Conservation (phyloP, 37 sponge, comb jelly and placozoan species). For the Geodia barretti region DNA sequence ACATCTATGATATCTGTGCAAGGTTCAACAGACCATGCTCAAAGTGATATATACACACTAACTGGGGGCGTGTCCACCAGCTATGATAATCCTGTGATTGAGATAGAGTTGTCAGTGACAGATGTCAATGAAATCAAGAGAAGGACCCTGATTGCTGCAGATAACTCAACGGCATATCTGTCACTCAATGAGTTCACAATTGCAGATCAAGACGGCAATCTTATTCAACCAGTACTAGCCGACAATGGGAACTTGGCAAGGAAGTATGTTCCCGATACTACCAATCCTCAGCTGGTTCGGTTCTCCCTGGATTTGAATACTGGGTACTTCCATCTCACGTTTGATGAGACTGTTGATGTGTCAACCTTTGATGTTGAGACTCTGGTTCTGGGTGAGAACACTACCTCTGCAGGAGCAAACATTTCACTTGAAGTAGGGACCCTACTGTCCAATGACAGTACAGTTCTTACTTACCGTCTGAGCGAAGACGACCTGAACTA, state of each 20-base stretch:
- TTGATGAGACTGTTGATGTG: conserved; percentile 81
- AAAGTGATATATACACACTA: conserved; percentile 49
- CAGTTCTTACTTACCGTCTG: conserved; percentile 54
- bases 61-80: conserved; percentile 71
- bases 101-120: conserved; percentile 32
- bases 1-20: conserved; percentile 65
- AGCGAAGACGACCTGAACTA: conserved; percentile 63
- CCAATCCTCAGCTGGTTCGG: conserved; percentile 51
- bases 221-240: conserved; percentile 36
- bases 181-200: conserved; percentile 43
- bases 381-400: conserved; percentile 34
- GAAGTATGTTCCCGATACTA: conserved; percentile 68
- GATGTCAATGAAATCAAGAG: conserved; percentile 82
- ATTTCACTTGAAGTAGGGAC: conserved; percentile 25
- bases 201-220: conserved; percentile 68
- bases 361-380: conserved; percentile 46
- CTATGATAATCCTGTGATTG: conserved; percentile 77
- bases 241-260: conserved; percentile 1
- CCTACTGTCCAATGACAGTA: conserved; percentile 55
- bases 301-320: conserved; percentile 75
- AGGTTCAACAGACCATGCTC: conserved; percentile 30
- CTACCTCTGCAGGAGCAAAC: conserved; percentile 3
- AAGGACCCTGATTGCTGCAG: conserved; percentile 57
- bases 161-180: conserved; percentile 33
- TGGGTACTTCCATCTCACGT: conserved; percentile 72